Conservation (phyloP, 2,113 vertebrate species). For the Engraulis encrasicolus region DNA sequence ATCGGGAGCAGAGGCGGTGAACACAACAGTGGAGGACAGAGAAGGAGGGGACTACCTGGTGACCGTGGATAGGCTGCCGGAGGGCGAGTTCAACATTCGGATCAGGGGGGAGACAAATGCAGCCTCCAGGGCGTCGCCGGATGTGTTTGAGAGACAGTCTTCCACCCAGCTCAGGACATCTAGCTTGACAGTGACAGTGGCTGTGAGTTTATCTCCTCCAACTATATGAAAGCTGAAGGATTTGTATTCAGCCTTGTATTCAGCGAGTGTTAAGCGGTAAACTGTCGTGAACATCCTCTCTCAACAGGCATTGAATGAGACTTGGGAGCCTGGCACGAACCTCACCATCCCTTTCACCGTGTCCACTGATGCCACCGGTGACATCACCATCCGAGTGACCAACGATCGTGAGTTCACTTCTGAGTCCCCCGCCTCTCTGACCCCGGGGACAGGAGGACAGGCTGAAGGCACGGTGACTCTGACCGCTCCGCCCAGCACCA, state of each 20-base stretch:
- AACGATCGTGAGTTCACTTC: not conserved
- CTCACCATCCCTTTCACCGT: not conserved
- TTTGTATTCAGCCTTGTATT: too few species aligned
- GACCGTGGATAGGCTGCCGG: constrained; percentile 56
- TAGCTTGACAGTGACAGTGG: constrained; percentile 60
- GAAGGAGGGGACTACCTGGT: constrained; percentile 57
- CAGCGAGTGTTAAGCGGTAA: too few species aligned
- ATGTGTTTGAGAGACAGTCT: constrained; percentile 68
- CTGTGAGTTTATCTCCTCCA: too few species aligned
- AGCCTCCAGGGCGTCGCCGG: constrained; percentile 20
- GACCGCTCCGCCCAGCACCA: constrained; percentile 40
- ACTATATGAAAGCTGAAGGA: too few species aligned
- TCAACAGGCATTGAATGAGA: constrained; percentile 55
- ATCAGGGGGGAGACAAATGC: constrained; percentile 58
- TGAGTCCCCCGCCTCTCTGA: constrained; percentile 20
- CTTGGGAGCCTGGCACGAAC: constrained; percentile 9
- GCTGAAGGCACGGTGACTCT: constrained; percentile 41
- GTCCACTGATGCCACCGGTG: not conserved
- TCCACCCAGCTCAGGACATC: constrained; percentile 64
- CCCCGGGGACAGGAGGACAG: constrained; percentile 32
- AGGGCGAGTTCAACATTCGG: constrained; percentile 59
- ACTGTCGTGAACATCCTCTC: too few species aligned
- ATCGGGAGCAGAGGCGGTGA: constrained; percentile 54
- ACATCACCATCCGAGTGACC: not conserved
- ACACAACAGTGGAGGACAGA: constrained; percentile 54